Conservation (phyloP, 2,888 invertebrate genomes). For the Euzophera pinguis region DNA sequence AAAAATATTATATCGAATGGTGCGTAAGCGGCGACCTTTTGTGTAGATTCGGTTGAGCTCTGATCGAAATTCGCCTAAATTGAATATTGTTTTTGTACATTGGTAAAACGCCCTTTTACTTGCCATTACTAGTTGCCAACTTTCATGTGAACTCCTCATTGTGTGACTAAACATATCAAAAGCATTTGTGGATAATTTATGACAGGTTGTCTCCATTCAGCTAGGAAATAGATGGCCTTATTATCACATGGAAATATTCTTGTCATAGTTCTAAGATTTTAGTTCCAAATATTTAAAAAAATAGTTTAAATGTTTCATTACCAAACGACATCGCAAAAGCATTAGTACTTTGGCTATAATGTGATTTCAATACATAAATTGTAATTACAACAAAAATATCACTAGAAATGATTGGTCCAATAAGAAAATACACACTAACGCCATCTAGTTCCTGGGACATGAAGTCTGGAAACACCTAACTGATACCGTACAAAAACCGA, state of each 20-base stretch:
- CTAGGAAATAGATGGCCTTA: background rate
- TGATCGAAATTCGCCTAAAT: conserved; percentile 65
- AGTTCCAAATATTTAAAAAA: background rate
- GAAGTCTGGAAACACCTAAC: background rate
- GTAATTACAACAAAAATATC: too few relatives aligned
- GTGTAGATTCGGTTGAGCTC: conserved; percentile 58
- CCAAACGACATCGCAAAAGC: background rate
- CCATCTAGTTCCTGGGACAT: background rate
- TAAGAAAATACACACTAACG: background rate
- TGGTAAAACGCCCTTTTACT: conserved; percentile 61
- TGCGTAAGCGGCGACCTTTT: conserved; percentile 75
- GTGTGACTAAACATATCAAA: conserved; percentile 70
- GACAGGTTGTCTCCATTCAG: background rate
- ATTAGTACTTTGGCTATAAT: background rate
- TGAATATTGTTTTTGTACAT: conserved; percentile 64
- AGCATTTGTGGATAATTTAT: conserved; percentile 25
- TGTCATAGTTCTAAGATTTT: background rate
- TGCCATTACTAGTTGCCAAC: conserved; percentile 49
- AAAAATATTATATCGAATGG: conserved; percentile 70
- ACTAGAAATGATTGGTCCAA: too few relatives aligned
- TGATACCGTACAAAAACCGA: conserved; percentile 1
- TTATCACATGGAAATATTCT: background rate
- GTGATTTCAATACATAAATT: background rate
- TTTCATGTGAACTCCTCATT: conserved; percentile 34
- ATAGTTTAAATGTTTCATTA: background rate